Conservation (phyloP, 2,888 invertebrate species). For the Temnothorax rugatulus region DNA sequence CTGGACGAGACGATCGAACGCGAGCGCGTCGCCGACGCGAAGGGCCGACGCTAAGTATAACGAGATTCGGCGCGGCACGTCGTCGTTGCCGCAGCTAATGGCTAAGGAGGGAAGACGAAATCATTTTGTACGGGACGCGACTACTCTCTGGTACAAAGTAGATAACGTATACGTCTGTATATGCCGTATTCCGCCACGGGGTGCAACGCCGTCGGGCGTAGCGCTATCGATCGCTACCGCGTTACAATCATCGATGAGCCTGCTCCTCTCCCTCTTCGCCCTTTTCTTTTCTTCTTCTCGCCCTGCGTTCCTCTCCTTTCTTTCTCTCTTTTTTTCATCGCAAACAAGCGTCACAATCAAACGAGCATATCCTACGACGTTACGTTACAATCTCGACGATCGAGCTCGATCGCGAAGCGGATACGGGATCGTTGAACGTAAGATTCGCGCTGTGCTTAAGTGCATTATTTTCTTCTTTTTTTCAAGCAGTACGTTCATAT, state of each 20-base stretch:
- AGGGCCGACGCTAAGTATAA: conserved; percentile 6
- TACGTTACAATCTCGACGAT: conserved; percentile 30
- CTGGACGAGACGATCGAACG: conserved; percentile 23
- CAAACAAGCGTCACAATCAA: conserved; percentile 6
- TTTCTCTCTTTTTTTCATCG: neutral
- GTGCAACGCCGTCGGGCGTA: neutral
- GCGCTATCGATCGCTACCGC: conserved; percentile 17
- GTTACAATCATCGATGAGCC: conserved; percentile 38
- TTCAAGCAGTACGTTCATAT: neutral
- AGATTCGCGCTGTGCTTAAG: conserved; percentile 8
- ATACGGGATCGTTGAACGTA: conserved; percentile 20
- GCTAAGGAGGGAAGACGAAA: conserved; percentile 53
- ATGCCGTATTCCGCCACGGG: neutral
- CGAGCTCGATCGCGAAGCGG: conserved; percentile 27
- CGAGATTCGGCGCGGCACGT: neutral
- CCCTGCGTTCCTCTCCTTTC: neutral
- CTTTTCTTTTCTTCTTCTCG: neutral
- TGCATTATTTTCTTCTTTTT: neutral
- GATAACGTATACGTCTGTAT: conserved; percentile 42
- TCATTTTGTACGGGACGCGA: conserved; percentile 28
- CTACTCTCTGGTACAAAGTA: conserved; percentile 34
- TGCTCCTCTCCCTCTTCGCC: neutral
- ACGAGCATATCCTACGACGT: conserved; percentile 4
- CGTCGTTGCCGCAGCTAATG: conserved; percentile 11
- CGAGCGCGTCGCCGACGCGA: neutral